Percentiles rank a stretch among this genome's conserved stretches.
Evolutionary conservation across 2,888 invertebrate species (phyloP).

Genomic region (Noctua fimbriata): DNA sequence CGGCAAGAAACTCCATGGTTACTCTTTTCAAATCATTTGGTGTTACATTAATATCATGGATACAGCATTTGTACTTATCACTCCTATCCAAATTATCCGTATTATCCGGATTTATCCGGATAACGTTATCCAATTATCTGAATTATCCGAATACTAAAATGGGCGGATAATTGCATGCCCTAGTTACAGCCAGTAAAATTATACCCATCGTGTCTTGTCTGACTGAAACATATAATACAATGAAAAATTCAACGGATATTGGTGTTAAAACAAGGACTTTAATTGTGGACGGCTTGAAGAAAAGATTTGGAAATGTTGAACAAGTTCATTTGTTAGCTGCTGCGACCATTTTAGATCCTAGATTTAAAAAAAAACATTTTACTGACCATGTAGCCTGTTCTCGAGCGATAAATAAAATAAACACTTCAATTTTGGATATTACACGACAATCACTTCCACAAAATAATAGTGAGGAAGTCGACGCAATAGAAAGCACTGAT

Average conservation of each 20-base stretch:
- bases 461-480: constrained; percentile 12
- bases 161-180: too few relatives aligned
- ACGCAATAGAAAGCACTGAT: background rate
- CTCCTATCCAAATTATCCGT: too few relatives aligned
- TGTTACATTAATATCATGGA: too few relatives aligned
- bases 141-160: too few relatives aligned
- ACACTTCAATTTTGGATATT: constrained; percentile 15
- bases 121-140: too few relatives aligned
- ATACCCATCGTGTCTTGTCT: constrained; percentile 67
- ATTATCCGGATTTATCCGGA: too few relatives aligned
- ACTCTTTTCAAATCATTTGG: too few relatives aligned
- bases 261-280: constrained; percentile 43
- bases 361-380: constrained; percentile 66
- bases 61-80: too few relatives aligned
- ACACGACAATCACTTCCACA: background rate
- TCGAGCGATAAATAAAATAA: constrained; percentile 8
- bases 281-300: background rate
- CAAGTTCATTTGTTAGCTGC: constrained; percentile 65
- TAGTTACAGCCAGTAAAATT: constrained; percentile 54
- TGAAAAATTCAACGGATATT: constrained; percentile 62
- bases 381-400: constrained; percentile 58
- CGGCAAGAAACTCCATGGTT: too few relatives aligned
- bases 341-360: constrained; percentile 66
- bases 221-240: constrained; percentile 67
- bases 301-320: constrained; percentile 39